Evolutionary conservation across 1,140 invertebrate species (phyloP), one percentile per base, ranked within the genome.

Genomic region (Heliconius himera): DNA sequence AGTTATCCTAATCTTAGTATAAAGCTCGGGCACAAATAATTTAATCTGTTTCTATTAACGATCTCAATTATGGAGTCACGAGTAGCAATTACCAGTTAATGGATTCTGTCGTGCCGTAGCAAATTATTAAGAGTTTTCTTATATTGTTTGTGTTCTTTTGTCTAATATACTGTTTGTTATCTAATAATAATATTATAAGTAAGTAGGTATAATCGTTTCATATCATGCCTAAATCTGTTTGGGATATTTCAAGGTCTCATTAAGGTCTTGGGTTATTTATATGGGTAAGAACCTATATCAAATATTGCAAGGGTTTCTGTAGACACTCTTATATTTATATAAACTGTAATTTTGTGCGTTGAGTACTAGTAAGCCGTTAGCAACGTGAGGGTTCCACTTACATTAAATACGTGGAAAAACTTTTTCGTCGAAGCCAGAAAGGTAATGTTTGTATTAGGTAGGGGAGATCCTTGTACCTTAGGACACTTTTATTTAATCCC

Each of bases 81-180:
- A 80, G 75, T 46, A 80, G 75, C 79, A 80, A 77, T 80, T 80
- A 80, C 74, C 70, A 77, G 74, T 74, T 77, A 80, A 80, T 77
- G 75, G 79, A 77, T 76, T 74, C 78, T 36, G 73, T 76, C 74
- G 74, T 70, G 41, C 74, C 74, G 74, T 80, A 76, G 72, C 74
- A 74, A 80, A 66, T 79, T 74, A 79, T 73, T 76, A 74, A 71
- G 66, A 72, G 51, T 41, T 56, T 75, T 60, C 66, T 80, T 76
- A 72, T 80, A 80, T 76, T 72, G 41, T 38, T 66, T 36, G n/a
- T 66, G 3, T 66, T 51, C 22, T 74, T 49, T 74, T 74, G 20
- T 74, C 20, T 74, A 33, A 33, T 74, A 9, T 26, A 29, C 0
- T 26, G 29, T 51, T 66, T 66, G 60, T 66, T 66, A 66, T 66